Evolutionary conservation across 2,113 vertebrate genomes (phyloP).

Genomic region (Xenotilapia caudafasciata): DNA sequence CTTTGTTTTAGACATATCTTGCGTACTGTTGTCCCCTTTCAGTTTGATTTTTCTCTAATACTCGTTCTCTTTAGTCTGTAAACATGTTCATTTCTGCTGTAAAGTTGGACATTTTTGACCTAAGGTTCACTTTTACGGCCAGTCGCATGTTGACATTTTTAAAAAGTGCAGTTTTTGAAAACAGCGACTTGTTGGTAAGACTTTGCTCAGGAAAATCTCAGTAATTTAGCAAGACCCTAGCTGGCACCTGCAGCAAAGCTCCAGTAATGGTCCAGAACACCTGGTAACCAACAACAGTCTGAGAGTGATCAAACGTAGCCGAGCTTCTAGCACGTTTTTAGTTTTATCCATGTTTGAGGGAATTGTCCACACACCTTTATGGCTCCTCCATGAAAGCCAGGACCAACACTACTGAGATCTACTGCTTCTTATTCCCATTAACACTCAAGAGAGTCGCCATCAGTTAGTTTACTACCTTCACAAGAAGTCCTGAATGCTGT

Average conservation of each 20-base stretch:
- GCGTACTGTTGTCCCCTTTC: neutral
- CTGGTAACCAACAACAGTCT: neutral
- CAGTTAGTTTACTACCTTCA: neutral
- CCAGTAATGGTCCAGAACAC: neutral
- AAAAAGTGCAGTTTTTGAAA: neutral
- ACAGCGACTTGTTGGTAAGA: neutral
- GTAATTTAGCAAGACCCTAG: neutral
- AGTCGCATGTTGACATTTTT: accelerated
- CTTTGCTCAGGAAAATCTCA: neutral
- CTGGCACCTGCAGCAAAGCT: neutral
- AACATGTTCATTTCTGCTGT: neutral
- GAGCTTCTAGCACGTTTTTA: neutral
- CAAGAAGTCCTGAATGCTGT: neutral
- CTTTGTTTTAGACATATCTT: neutral
- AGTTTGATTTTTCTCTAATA: neutral
- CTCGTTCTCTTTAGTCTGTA: neutral
- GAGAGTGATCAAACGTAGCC: accelerated
- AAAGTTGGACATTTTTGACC: neutral
- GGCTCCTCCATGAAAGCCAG: neutral
- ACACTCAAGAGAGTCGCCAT: neutral
- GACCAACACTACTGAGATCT: neutral
- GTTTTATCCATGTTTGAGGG: neutral
- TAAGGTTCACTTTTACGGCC: neutral
- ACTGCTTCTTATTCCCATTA: neutral
- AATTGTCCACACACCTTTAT: neutral